A percentile compares a stretch with the other conserved stretches of the same genome.
Evolutionary conservation across 1,140 invertebrate genomes (phyloP).

Genomic region (Eriosoma lanigerum): DNA sequence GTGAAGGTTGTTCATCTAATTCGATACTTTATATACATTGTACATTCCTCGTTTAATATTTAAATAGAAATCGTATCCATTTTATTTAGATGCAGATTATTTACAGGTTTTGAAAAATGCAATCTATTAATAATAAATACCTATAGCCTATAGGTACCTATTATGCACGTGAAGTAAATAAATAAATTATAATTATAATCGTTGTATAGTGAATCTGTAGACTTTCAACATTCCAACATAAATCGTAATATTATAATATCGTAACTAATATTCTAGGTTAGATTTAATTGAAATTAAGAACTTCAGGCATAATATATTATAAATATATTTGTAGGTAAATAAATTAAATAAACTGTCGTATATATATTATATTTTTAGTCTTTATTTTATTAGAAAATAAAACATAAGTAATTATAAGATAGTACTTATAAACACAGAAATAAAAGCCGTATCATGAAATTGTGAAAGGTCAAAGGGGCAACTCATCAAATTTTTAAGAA

Average conservation of each 20-base stretch:
- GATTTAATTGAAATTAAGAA: neutral
- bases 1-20: neutral
- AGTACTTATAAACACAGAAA: neutral
- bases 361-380: neutral
- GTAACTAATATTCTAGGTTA: neutral
- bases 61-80: conserved; percentile 8
- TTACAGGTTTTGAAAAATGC: neutral
- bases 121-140: conserved; percentile 1
- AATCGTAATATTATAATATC: neutral
- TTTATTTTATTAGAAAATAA: neutral
- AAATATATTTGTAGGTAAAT: too few species aligned
- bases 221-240: neutral
- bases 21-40: neutral
- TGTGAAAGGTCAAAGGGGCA: neutral
- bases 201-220: conserved; percentile 11
- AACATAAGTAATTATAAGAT: conserved; percentile 2
- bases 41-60: neutral
- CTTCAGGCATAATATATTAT: too few species aligned
- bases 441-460: neutral
- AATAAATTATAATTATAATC: conserved; percentile 3
- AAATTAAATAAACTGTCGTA: too few species aligned
- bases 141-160: too few species aligned
- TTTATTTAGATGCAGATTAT: neutral
- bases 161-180: neutral
- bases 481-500: neutral